Percentiles rank a stretch among this genome's conserved stretches.
phyloP scores from a whole-genome alignment of 2,888 invertebrate genomes.

The Clusia tigrina region DNA sequence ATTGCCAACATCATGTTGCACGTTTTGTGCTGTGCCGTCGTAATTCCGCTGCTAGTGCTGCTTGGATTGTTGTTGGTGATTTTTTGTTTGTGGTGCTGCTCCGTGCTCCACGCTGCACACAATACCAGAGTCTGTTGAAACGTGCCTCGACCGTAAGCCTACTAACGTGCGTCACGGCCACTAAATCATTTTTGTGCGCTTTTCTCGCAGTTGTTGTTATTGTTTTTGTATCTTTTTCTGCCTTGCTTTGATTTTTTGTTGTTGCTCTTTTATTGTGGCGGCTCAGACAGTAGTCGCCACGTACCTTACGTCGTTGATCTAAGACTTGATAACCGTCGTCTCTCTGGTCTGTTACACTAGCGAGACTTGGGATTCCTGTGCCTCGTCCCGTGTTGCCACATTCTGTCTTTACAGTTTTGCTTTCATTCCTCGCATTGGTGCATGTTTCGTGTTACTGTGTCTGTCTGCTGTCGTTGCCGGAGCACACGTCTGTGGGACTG shows the following conservation, averaged over 20 bases:
- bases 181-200: constrained; percentile 40
- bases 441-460: not conserved
- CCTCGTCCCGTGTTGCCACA: constrained; percentile 1
- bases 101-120: not conserved
- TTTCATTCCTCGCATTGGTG: not conserved
- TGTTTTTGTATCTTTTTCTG: constrained; percentile 17
- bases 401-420: not conserved
- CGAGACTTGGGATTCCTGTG: constrained; percentile 15
- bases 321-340: constrained; percentile 20
- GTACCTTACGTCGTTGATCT: constrained; percentile 13
- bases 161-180: constrained; percentile 35
- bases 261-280: not conserved
- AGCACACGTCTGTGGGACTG: not conserved
- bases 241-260: constrained; percentile 16
- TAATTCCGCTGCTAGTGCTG: not conserved
- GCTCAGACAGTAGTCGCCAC: constrained; percentile 9
- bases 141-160: constrained; percentile 19
- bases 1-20: not conserved
- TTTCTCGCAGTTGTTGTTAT: constrained; percentile 10
- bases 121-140: not conserved
- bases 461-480: not conserved
- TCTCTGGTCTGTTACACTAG: constrained; percentile 13
- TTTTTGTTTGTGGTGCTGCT: not conserved
- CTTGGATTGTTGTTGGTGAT: not conserved
- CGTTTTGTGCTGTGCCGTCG: not conserved